A percentile compares a stretch with the other conserved stretches of the same genome.
These are phyloP conservation scores for human DNA, from an alignment of 2,113 vertebrate genomes.

Conservation along the genomic window DNA sequence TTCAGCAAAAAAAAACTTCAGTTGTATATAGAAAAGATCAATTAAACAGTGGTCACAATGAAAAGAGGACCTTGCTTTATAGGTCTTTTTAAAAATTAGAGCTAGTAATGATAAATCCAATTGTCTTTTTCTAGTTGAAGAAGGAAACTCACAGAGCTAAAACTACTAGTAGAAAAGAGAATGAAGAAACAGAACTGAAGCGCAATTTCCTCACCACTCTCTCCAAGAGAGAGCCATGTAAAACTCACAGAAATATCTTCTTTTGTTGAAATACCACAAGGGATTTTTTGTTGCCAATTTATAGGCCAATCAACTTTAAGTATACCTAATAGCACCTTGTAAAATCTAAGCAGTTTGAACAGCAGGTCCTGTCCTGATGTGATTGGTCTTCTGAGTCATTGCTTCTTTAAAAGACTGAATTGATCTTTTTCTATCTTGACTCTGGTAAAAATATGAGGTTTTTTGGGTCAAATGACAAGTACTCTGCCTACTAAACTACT, in stretches of 20 bases:
- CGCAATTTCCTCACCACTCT: neutral
- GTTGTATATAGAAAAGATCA: neutral
- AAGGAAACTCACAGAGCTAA: neutral
- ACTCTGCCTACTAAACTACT: conserved; percentile 57
- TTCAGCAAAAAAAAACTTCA: neutral
- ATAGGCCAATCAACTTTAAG: conserved; percentile 73
- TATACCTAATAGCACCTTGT: conserved; percentile 68
- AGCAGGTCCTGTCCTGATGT: conserved; percentile 54
- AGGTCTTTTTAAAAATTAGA: conserved; percentile 34
- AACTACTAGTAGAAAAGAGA: neutral
- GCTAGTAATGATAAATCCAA: neutral
- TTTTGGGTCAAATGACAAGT: conserved; percentile 59
- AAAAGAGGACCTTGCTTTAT: neutral
- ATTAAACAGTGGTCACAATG: neutral
- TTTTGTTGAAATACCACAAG: conserved; percentile 50
- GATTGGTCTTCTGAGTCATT: conserved; percentile 69
- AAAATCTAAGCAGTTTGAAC: conserved; percentile 73
- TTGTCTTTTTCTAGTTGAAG: neutral
- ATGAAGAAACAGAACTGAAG: conserved; percentile 30
- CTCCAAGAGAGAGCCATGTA: neutral
- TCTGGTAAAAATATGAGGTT: conserved; percentile 55
- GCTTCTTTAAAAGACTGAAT: conserved; percentile 69
- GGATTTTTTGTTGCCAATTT: conserved; percentile 37
- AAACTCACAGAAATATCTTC: conserved; percentile 44
- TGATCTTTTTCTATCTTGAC: conserved; percentile 67